Percentiles rank a stretch among this genome's conserved stretches.
Evolutionary conservation across 2,888 invertebrate genomes (phyloP).

Genomic region (Eristalis arbustorum): DNA sequence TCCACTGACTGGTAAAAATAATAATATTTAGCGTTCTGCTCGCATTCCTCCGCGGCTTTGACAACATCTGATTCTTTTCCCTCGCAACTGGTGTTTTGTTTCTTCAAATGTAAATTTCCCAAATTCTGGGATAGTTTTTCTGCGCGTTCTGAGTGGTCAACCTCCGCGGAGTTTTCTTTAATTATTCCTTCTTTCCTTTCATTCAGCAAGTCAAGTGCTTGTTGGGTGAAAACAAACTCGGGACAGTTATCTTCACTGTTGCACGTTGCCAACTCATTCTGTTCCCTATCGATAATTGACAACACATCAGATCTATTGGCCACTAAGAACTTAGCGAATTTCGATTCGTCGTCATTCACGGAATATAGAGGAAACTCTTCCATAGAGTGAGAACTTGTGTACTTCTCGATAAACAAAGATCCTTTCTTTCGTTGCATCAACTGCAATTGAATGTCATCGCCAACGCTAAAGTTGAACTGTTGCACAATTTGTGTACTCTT

Average conservation of each 20-base stretch:
- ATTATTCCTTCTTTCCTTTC: slow-evolving; percentile 74
- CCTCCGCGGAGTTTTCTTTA: slow-evolving; percentile 42
- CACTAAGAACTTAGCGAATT: slow-evolving; percentile 87
- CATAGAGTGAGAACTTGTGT: slow-evolving; percentile 12
- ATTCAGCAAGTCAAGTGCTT: slow-evolving; percentile 87
- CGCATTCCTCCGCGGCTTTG: slow-evolving; percentile 70
- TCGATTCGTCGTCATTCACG: slow-evolving; percentile 78
- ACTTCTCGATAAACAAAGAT: slow-evolving; percentile 77
- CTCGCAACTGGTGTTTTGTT: neutral
- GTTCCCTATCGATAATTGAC: slow-evolving; percentile 88
- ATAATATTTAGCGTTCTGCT: slow-evolving; percentile 72
- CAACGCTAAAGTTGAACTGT: slow-evolving; percentile 80
- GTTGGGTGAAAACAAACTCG: slow-evolving; percentile 92
- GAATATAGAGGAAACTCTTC: slow-evolving; percentile 79
- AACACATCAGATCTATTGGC: slow-evolving; percentile 86
- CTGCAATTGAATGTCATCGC: slow-evolving; percentile 88
- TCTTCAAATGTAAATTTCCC: neutral
- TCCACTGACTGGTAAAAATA: slow-evolving; percentile 86
- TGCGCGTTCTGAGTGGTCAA: slow-evolving; percentile 6
- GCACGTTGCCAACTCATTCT: slow-evolving; percentile 85
- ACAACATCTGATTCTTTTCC: slow-evolving; percentile 81
- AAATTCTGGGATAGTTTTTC: neutral
- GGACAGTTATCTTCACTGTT: slow-evolving; percentile 81
- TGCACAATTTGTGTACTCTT: slow-evolving; percentile 85
- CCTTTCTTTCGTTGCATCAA: slow-evolving; percentile 92